Evolutionary conservation across 2,888 invertebrate species (phyloP).

Genomic region (Trilocha varians): DNA sequence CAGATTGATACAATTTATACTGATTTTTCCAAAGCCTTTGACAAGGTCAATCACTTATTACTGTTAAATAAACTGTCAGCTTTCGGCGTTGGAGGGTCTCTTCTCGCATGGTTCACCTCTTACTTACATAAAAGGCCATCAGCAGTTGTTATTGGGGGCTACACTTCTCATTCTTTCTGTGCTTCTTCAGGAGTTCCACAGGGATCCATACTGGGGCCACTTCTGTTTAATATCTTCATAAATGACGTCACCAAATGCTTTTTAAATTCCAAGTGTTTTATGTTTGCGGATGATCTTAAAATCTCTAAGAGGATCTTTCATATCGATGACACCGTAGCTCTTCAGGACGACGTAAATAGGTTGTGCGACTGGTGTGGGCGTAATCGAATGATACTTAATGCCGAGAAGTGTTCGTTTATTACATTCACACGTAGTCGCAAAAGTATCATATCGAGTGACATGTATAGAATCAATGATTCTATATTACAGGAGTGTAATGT

Average conservation of each 20-base stretch:
- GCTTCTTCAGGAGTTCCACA: too few species aligned
- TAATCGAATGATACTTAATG: not conserved
- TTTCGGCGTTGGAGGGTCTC: not conserved
- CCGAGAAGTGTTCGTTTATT: not conserved
- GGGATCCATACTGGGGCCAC: too few species aligned
- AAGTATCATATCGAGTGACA: not conserved
- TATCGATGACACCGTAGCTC: not conserved
- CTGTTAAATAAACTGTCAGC: slow-evolving; percentile 1
- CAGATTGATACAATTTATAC: too few species aligned
- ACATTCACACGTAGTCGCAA: slow-evolving; percentile 3
- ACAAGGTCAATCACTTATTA: too few species aligned
- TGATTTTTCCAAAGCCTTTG: too few species aligned
- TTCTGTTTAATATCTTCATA: slow-evolving; percentile 4
- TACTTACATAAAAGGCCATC: not conserved
- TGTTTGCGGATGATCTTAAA: not conserved
- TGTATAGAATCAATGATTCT: slow-evolving; percentile 1
- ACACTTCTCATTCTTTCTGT: slow-evolving; percentile 1
- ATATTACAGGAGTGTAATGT: not conserved
- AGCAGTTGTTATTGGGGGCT: not conserved
- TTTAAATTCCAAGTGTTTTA: not conserved
- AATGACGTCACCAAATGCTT: slow-evolving; percentile 1
- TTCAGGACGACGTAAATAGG: slow-evolving; percentile 1
- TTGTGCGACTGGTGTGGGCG: slow-evolving; percentile 1
- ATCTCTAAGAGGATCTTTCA: not conserved
- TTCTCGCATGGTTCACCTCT: slow-evolving; percentile 1